Evolutionary conservation across 2,888 invertebrate species (phyloP).

Genomic region (Helicoverpa assulta): DNA sequence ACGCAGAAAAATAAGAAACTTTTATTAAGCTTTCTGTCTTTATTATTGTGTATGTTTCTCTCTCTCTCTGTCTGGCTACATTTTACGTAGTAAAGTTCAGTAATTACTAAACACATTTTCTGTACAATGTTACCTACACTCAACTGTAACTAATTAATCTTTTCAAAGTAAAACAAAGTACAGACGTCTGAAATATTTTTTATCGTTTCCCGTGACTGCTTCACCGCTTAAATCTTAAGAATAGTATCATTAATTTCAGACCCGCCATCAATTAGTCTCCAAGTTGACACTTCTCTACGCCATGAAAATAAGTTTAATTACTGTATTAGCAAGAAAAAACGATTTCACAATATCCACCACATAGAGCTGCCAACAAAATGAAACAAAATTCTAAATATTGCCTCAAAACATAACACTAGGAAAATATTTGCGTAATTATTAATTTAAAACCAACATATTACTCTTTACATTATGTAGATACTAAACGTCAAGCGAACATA

Average conservation of each 20-base stretch:
- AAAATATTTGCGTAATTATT: slow-evolving; percentile 30
- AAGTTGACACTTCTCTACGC: slow-evolving; percentile 48
- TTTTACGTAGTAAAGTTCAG: slow-evolving; percentile 12
- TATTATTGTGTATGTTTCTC: neutral
- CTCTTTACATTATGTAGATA: slow-evolving; percentile 20
- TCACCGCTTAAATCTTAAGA: slow-evolving; percentile 16
- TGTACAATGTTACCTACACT: slow-evolving; percentile 8
- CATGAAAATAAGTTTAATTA: slow-evolving; percentile 32
- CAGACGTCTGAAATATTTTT: slow-evolving; percentile 45
- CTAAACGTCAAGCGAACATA: slow-evolving; percentile 30
- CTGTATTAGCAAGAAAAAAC: slow-evolving; percentile 48
- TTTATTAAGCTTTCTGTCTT: neutral
- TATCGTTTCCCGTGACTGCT: slow-evolving; percentile 29
- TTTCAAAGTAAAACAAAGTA: slow-evolving; percentile 28
- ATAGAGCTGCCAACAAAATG: slow-evolving; percentile 68
- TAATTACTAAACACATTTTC: slow-evolving; percentile 6
- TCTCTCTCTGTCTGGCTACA: neutral
- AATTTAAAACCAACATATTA: slow-evolving; percentile 19
- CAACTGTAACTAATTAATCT: slow-evolving; percentile 36
- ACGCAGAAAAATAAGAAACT: slow-evolving; percentile 27
- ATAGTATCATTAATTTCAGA: slow-evolving; percentile 68
- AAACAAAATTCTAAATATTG: slow-evolving; percentile 68
- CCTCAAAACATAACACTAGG: slow-evolving; percentile 50
- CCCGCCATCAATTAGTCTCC: slow-evolving; percentile 69
- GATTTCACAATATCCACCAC: slow-evolving; percentile 71